A percentile compares a stretch with the other conserved stretches of the same genome.
Conservation (phyloP, 2,888 invertebrate genomes). For the Epirrhoe tristata region DNA sequence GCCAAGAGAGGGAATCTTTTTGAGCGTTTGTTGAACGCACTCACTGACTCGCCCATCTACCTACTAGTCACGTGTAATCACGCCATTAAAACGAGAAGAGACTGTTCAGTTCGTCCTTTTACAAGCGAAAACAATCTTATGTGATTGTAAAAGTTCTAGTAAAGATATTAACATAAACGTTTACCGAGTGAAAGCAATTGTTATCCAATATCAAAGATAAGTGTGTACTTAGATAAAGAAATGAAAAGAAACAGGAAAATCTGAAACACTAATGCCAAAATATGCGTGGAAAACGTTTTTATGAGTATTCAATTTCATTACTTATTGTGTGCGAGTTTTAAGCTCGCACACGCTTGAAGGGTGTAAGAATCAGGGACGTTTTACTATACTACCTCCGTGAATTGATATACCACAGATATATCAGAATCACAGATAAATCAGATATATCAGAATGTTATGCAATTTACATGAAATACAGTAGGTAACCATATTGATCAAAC, state of each 20-base stretch:
- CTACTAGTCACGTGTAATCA: no score
- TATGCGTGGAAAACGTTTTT: constrained; percentile 6
- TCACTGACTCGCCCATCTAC: no score
- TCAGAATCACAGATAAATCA: no score
- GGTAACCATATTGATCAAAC: no score
- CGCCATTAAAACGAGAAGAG: background rate
- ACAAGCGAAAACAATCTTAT: background rate
- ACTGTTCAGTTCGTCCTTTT: background rate
- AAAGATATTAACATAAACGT: background rate
- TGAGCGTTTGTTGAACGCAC: no score
- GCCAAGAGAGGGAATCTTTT: no score
- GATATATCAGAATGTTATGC: background rate
- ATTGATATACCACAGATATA: no score
- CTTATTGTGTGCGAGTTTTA: no score
- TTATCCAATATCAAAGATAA: constrained; percentile 4
- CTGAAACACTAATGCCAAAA: constrained; percentile 24
- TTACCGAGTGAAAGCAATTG: background rate
- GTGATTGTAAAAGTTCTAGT: background rate
- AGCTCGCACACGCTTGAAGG: no score
- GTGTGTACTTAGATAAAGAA: background rate
- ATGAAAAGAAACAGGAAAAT: constrained; percentile 9
- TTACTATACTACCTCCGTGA: background rate
- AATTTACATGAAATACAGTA: no score
- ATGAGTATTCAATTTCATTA: constrained; percentile 12
- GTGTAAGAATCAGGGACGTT: no score